Evolutionary conservation across 1,140 invertebrate genomes (phyloP), one percentile per base, ranked within the genome.

Genomic region (Triops cancriformis): DNA sequence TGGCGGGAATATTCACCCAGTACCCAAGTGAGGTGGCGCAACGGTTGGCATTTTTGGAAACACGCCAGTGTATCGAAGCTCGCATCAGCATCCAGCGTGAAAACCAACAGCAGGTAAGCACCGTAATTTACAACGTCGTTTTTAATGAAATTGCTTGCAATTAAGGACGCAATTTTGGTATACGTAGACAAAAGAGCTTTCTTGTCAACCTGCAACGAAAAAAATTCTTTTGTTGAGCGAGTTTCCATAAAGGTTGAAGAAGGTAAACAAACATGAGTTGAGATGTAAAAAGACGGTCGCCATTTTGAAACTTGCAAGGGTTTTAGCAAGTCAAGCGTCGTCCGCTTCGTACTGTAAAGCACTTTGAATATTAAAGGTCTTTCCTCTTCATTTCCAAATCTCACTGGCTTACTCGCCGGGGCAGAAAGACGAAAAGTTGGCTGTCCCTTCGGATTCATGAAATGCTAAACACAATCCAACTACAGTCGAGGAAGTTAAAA

Each of bases 61-160:
- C 96, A 4, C 87, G 95, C 72, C 93, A 95, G 84, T 98, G 96
- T 85, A 94, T 98, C 26, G 93, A 97, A 84, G 93, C 95, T 4
- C 87, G 96, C 72, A 88, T 98, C 28, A 93, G 93, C 79, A 96
- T 94, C 11, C 94, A 97, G 85, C 87, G 93, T 76, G 96, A 98
- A 85, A 98, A 98, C 85, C 94, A 98, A 84, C 94, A 98, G 88
- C 94, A 98, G 91, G 96, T 98, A 88, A 85, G 84, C 81, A 78
- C 12, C 64, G 12, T 43, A 1, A 1, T 78, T 28, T 12, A 28
- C 73, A 11, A 23, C 26, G 26, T 37, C 7, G 31, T 7, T 73
- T 79, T 37, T 73, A 64, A 64, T 64, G 6, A 64, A 64, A 64
- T 64, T 64, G n/a, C 10, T 64, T 5, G 1, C 18, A 64, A n/a